phyloP scores from a whole-genome alignment of 1,140 invertebrate species.

The Doryteuthis pealeii region DNA sequence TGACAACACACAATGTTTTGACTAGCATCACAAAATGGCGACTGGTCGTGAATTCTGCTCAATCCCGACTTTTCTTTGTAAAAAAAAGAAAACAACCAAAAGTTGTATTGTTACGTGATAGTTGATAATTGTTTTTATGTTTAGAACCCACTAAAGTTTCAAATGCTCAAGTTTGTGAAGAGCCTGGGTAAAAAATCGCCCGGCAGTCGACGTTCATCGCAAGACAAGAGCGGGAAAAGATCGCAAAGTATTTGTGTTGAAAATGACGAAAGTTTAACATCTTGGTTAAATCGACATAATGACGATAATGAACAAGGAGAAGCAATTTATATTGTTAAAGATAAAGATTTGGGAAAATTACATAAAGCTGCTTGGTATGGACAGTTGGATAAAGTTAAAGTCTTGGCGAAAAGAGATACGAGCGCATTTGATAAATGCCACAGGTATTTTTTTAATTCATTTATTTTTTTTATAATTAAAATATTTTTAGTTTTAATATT shows the following conservation, averaged over 20 bases:
- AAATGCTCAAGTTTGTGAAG: constrained; percentile 46
- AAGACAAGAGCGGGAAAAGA: constrained; percentile 28
- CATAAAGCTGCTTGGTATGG: constrained; percentile 52
- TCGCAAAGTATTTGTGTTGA: constrained; percentile 14
- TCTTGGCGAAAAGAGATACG: constrained; percentile 48
- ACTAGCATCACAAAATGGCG: too few relatives aligned
- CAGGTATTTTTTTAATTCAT: too few relatives aligned
- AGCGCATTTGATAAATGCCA: constrained; percentile 51
- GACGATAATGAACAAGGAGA: constrained; percentile 19
- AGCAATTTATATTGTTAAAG: constrained; percentile 41
- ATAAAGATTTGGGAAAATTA: constrained; percentile 50
- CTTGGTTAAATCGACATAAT: background rate
- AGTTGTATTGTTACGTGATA: too few relatives aligned
- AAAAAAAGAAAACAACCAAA: too few relatives aligned
- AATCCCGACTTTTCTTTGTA: too few relatives aligned
- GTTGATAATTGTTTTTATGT: too few relatives aligned
- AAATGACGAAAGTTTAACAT: background rate
- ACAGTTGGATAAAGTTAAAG: constrained; percentile 47
- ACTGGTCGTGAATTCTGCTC: too few relatives aligned
- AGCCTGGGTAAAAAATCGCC: constrained; percentile 35
- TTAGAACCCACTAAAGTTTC: background rate
- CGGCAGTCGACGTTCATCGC: constrained; percentile 17
- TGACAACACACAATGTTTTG: too few relatives aligned
- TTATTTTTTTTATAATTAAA: background rate
- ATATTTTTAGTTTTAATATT: background rate